These are phyloP conservation scores for Eubucco bourcierii DNA, from an alignment of 2,113 vertebrate genomes.

Conservation along the genomic window DNA sequence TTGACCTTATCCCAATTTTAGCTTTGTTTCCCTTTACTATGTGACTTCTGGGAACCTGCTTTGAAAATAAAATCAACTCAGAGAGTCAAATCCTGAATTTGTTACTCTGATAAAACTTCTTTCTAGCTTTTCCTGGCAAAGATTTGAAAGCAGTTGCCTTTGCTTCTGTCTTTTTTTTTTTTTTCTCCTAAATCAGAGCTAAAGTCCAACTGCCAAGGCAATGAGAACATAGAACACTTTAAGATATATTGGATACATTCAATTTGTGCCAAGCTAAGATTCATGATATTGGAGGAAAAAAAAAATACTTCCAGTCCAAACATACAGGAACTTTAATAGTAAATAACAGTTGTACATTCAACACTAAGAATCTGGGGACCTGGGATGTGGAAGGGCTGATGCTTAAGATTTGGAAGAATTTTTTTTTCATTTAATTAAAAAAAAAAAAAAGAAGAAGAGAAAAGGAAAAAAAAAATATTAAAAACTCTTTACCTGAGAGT, in stretches of 20 bases:
- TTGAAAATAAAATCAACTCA: constrained; percentile 37
- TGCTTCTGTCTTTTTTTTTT: too few relatives aligned
- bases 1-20: constrained; percentile 67
- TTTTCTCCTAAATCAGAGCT: neutral
- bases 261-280: neutral
- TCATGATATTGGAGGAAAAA: neutral
- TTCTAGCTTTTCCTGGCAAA: neutral
- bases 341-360: neutral
- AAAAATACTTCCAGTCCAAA: neutral
- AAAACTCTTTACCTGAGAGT: neutral
- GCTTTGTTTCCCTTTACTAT: constrained; percentile 57
- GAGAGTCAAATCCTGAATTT: constrained; percentile 32
- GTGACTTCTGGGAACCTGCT: constrained; percentile 37
- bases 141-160: neutral
- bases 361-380: neutral
- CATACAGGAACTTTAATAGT: neutral
- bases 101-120: neutral
- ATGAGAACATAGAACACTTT: neutral
- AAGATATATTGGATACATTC: neutral
- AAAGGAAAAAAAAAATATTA: neutral
- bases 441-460: too few relatives aligned
- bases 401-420: neutral
- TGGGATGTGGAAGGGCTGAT: too few relatives aligned
- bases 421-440: neutral
- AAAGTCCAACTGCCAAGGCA: neutral